Evolutionary conservation across 2,888 invertebrate species (phyloP).

Genomic region (Acrobasis suavella): DNA sequence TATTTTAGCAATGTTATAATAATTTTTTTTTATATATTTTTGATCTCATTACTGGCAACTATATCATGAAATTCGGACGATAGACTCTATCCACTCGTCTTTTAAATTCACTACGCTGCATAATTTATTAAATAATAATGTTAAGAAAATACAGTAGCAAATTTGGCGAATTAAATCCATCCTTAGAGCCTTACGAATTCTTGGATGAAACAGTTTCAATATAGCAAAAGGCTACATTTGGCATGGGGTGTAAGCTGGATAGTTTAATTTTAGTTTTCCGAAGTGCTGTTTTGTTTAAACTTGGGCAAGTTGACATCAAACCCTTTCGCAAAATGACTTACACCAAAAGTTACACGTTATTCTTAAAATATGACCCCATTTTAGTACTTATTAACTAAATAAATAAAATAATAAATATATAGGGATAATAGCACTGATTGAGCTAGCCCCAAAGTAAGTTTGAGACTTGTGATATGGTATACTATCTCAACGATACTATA

Average conservation of each 20-base stretch:
- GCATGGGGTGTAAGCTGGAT: background rate
- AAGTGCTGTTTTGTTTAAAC: background rate
- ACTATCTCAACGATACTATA: no score
- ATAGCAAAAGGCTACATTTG: background rate
- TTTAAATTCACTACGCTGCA: no score
- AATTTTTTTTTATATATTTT: no score
- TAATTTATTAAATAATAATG: background rate
- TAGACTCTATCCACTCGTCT: no score
- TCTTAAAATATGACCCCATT: background rate
- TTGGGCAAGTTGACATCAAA: background rate
- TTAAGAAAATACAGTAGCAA: background rate
- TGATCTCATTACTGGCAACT: no score
- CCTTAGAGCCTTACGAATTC: constrained; percentile 1
- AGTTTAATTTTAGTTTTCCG: constrained; percentile 2
- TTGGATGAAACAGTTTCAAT: constrained; percentile 2
- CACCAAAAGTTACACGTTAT: background rate
- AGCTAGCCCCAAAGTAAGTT: no score
- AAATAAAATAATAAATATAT: no score
- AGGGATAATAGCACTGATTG: no score
- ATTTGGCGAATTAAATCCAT: background rate
- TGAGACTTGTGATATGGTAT: no score
- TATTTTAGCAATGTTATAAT: no score
- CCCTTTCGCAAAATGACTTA: background rate
- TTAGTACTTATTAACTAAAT: background rate
- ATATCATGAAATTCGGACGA: no score